These are phyloP conservation scores for Mongoloraphidia duomilia DNA, from an alignment of 2,888 invertebrate genomes.

Conservation along the genomic window DNA sequence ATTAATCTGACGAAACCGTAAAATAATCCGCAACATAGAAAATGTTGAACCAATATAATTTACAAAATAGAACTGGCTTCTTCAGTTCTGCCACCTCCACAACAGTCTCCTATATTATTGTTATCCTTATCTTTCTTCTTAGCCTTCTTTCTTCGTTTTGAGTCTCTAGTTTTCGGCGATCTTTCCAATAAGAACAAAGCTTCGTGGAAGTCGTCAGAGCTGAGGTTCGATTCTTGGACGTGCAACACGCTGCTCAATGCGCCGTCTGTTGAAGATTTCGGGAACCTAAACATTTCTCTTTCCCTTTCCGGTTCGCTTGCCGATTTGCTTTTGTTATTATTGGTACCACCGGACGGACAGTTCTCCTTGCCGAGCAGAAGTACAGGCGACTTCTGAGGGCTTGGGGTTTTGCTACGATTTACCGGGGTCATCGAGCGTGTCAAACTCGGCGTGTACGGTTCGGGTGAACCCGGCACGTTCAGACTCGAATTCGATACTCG, in stretches of 20 bases:
- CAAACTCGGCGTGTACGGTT: constrained; percentile 27
- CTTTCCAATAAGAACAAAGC: constrained; percentile 37
- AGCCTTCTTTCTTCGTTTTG: constrained; percentile 32
- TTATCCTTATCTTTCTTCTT: constrained; percentile 29
- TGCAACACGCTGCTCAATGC: constrained; percentile 41
- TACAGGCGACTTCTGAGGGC: constrained; percentile 12
- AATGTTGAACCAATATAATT: constrained; percentile 9
- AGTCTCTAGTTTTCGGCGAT: constrained; percentile 35
- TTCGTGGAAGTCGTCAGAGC: constrained; percentile 42
- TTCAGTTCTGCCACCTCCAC: constrained; percentile 23
- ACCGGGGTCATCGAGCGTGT: constrained; percentile 26
- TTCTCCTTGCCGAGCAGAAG: constrained; percentile 15
- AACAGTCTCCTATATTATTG: constrained; percentile 11
- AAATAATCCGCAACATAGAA: too few relatives aligned
- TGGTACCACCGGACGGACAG: constrained; percentile 12
- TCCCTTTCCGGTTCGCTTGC: constrained; percentile 37
- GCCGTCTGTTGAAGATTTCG: constrained; percentile 40
- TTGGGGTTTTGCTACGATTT: constrained; percentile 5
- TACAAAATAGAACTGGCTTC: constrained; percentile 34
- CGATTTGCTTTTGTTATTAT: constrained; percentile 25
- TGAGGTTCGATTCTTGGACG: constrained; percentile 38
- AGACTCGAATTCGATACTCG: constrained; percentile 28
- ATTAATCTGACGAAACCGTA: too few relatives aligned
- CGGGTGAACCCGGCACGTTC: constrained; percentile 23
- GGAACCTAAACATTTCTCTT: constrained; percentile 36